Evolutionary conservation across 2,888 invertebrate species (phyloP).

Genomic region (Hydropsyche betteni): DNA sequence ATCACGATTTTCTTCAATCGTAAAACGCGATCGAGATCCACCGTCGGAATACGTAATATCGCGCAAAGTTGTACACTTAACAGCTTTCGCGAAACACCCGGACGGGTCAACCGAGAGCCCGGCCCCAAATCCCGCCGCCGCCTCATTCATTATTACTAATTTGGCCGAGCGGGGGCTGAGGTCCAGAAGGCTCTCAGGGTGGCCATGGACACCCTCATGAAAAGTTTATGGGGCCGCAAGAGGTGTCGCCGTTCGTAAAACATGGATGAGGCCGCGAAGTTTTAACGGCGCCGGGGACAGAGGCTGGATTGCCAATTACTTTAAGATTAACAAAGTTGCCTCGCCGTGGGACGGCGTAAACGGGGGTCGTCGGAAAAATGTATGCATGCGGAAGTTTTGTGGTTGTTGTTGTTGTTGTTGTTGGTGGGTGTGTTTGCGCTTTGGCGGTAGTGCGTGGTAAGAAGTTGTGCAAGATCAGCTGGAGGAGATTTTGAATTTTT

Average conservation of each 20-base stretch:
- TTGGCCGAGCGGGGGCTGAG: conserved; percentile 34
- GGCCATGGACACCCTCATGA: conserved; percentile 14
- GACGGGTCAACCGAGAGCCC: conserved; percentile 41
- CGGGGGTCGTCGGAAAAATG: too few species aligned
- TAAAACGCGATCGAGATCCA: too few species aligned
- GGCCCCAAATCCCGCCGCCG: conserved; percentile 32
- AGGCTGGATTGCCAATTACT: conserved; percentile 50
- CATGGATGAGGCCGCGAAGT: conserved; percentile 48
- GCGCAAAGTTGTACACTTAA: too few species aligned
- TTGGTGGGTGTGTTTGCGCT: too few species aligned
- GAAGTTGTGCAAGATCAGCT: too few species aligned
- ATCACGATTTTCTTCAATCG: too few species aligned
- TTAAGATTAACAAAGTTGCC: conserved; percentile 51
- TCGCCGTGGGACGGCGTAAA: conserved; percentile 24
- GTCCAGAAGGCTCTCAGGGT: neutral
- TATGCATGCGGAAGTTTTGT: too few species aligned
- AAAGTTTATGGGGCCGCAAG: conserved; percentile 43
- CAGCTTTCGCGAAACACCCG: neutral
- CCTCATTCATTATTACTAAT: conserved; percentile 47
- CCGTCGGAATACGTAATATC: too few species aligned
- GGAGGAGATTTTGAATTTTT: too few species aligned
- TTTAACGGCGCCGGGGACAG: conserved; percentile 46
- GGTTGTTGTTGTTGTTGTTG: too few species aligned
- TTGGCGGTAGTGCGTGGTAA: too few species aligned
- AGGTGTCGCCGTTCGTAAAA: conserved; percentile 44